phyloP scores from a whole-genome alignment of 2,797 vertebrate species.

The Babyrousa celebensis region DNA sequence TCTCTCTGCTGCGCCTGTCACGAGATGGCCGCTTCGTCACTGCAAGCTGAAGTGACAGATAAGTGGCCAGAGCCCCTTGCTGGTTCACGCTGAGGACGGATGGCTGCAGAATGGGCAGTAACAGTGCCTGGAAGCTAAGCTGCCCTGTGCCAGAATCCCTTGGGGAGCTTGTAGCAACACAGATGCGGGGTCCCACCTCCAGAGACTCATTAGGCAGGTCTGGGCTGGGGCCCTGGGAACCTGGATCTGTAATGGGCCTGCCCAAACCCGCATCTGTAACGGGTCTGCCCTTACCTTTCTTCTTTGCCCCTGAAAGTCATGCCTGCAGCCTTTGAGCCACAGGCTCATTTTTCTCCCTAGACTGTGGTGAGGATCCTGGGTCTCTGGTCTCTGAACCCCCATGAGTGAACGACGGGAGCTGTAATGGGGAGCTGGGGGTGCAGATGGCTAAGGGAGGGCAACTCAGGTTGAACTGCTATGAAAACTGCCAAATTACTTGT shows the following conservation, averaged over 20 bases:
- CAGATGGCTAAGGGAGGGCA: not conserved
- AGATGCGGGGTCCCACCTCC: not conserved
- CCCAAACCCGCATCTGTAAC: no score
- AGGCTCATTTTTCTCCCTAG: not conserved
- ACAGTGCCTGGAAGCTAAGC: rapidly evolving
- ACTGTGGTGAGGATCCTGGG: not conserved
- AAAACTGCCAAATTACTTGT: not conserved
- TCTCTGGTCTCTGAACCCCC: not conserved
- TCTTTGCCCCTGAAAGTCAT: not conserved
- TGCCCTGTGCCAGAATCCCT: rapidly evolving
- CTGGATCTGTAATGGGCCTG: not conserved
- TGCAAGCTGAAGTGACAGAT: rapidly evolving
- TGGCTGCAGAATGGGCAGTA: rapidly evolving
- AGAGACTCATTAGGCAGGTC: not conserved
- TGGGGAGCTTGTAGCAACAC: rapidly evolving
- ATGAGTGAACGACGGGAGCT: not conserved
- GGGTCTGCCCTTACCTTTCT: not conserved
- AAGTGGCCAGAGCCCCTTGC: rapidly evolving
- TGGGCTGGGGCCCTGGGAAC: no score
- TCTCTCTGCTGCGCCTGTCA: rapidly evolving
- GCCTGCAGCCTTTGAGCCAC: not conserved
- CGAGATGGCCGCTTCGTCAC: rapidly evolving
- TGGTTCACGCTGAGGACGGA: not conserved
- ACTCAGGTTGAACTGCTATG: not conserved
- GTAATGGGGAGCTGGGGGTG: not conserved